phyloP scores from a whole-genome alignment of 1,140 invertebrate genomes.

The Drosophila sechellia region DNA sequence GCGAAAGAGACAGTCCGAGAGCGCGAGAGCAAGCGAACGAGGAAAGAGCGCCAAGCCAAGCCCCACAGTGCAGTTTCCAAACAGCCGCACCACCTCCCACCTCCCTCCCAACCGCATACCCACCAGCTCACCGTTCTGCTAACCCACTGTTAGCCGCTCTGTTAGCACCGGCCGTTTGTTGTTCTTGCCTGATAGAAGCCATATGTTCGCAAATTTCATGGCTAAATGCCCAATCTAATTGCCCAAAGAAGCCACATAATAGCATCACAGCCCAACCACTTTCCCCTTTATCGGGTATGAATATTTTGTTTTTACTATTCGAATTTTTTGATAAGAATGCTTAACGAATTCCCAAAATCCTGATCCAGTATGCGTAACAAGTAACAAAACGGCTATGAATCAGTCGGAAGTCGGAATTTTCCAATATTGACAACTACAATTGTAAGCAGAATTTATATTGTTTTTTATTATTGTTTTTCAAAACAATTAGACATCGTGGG shows the following conservation, averaged over 20 bases:
- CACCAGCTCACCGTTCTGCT: conserved; percentile 33
- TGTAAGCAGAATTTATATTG: no score
- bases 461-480: no score
- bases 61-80: conserved; percentile 46
- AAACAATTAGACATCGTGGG: no score
- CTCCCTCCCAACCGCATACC: not conserved
- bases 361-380: no score
- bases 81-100: not conserved
- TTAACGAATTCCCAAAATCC: no score
- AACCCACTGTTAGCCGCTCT: conserved; percentile 32
- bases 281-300: not conserved
- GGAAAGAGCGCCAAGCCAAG: conserved; percentile 48
- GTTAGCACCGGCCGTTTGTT: conserved; percentile 5
- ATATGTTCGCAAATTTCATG: conserved; percentile 58
- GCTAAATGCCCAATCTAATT: conserved; percentile 67
- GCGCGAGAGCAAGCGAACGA: conserved; percentile 11
- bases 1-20: conserved; percentile 2
- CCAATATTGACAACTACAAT: no score
- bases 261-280: conserved; percentile 1
- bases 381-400: no score
- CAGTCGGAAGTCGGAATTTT: no score
- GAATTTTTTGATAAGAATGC: no score
- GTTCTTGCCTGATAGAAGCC: conserved; percentile 33
- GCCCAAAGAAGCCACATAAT: conserved; percentile 47
- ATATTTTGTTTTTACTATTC: no score